Percentiles rank a stretch among this genome's conserved stretches.
These are phyloP conservation scores for Nansenia antarctica DNA, from an alignment of 2,113 vertebrate genomes.

Conservation along the genomic window DNA sequence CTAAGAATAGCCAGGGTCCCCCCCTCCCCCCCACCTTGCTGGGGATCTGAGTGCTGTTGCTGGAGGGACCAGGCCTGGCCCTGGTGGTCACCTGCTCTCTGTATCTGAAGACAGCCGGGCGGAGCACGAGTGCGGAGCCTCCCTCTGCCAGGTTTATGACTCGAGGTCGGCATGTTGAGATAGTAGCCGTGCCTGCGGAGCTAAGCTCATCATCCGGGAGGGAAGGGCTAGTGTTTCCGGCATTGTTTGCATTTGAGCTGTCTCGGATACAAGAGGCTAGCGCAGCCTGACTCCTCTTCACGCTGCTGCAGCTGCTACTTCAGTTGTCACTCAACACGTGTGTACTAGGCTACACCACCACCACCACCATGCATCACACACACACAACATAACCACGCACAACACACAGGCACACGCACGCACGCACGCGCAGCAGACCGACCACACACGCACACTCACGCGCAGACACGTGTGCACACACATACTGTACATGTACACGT, in stretches of 20 bases:
- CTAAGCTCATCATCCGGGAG: conserved; percentile 14
- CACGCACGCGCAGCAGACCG: too few relatives aligned
- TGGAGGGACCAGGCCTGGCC: neutral
- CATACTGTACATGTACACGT: too few relatives aligned
- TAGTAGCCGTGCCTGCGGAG: neutral
- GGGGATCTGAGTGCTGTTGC: neutral
- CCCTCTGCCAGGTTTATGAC: neutral
- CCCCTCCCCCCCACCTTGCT: too few relatives aligned
- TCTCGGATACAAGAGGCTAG: conserved; percentile 11
- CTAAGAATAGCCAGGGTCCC: neutral
- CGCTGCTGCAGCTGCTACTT: conserved; percentile 1
- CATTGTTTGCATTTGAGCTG: conserved; percentile 31
- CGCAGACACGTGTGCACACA: too few relatives aligned
- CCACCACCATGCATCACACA: too few relatives aligned
- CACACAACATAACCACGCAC: too few relatives aligned
- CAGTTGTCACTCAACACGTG: neutral
- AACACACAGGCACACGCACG: too few relatives aligned
- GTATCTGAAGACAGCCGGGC: neutral
- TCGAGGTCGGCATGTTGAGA: too few relatives aligned
- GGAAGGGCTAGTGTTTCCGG: neutral
- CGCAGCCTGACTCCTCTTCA: conserved; percentile 1
- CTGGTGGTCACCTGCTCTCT: too few relatives aligned
- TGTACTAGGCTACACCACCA: neutral
- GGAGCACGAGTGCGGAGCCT: neutral
- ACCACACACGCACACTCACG: too few relatives aligned